Percentiles rank a stretch among this genome's conserved stretches.
phyloP scores from a whole-genome alignment of 2,797 vertebrate species.

The Perdix hodgsoniae region DNA sequence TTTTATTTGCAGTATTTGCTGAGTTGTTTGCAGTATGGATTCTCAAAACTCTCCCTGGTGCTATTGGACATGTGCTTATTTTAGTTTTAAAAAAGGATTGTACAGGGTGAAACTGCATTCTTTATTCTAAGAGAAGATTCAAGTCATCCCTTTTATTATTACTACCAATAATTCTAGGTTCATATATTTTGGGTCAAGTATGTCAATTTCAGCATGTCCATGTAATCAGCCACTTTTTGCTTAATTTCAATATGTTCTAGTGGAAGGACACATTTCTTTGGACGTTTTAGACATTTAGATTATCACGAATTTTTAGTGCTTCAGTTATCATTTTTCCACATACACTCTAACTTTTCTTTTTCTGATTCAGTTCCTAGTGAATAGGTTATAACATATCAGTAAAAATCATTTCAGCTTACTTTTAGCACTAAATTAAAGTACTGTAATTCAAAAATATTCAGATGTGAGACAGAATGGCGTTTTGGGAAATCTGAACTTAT shows the following conservation, averaged over 20 bases:
- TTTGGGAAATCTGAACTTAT: neutral
- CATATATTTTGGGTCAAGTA: neutral
- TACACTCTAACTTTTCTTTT: neutral
- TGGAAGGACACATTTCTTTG: neutral
- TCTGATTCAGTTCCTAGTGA: neutral
- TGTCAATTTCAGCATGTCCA: neutral
- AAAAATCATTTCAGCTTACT: neutral
- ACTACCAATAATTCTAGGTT: neutral
- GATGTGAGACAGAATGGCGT: neutral
- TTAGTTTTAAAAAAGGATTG: neutral
- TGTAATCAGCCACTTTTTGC: neutral
- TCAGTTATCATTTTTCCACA: neutral
- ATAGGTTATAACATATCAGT: neutral
- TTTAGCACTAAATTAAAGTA: neutral
- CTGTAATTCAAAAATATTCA: neutral
- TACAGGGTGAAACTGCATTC: neutral
- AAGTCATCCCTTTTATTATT: neutral
- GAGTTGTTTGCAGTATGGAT: neutral
- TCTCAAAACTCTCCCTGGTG: neutral
- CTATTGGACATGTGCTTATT: accelerated
- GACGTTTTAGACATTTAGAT: neutral
- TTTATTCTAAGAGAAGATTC: neutral
- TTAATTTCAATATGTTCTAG: neutral
- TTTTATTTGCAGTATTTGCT: neutral
- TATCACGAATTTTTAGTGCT: neutral